Evolutionary conservation across 2,113 vertebrate species (phyloP).

Genomic region (Urocitellus parryii): DNA sequence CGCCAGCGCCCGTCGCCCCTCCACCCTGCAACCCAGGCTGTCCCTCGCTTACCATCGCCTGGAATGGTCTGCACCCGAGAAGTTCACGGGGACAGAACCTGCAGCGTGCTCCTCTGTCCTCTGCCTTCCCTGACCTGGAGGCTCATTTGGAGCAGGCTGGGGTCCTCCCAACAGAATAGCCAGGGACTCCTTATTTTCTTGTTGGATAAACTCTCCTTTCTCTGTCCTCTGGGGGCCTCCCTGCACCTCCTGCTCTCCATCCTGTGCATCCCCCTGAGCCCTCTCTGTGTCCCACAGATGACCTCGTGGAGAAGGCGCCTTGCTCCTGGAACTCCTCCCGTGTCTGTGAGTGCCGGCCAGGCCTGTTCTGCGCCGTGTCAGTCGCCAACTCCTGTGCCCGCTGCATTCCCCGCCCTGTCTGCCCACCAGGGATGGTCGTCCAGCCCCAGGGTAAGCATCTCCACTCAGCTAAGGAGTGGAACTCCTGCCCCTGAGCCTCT

Average conservation of each 20-base stretch:
- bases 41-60: not conserved
- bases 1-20: not conserved
- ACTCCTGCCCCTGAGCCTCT: not conserved
- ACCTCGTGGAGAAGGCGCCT: slow-evolving; percentile 82
- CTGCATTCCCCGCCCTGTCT: slow-evolving; percentile 69
- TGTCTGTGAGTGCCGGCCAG: slow-evolving; percentile 82
- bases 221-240: not conserved
- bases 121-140: fast-evolving
- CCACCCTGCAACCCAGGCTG: not conserved
- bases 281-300: not conserved
- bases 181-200: not conserved
- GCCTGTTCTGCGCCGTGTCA: slow-evolving; percentile 53
- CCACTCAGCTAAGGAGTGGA: not conserved
- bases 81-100: not conserved
- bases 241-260: not conserved
- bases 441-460: slow-evolving; percentile 79
- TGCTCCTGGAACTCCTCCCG: slow-evolving; percentile 79
- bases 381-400: slow-evolving; percentile 7
- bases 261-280: not conserved
- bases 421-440: slow-evolving; percentile 68
- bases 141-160: not conserved
- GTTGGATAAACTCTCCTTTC: not conserved
- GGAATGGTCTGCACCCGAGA: not conserved
- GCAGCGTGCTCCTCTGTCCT: too few relatives aligned
- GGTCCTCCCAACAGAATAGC: not conserved